Evolutionary conservation across 2,888 invertebrate species (phyloP).

Genomic region (Cheilosia vulpina): DNA sequence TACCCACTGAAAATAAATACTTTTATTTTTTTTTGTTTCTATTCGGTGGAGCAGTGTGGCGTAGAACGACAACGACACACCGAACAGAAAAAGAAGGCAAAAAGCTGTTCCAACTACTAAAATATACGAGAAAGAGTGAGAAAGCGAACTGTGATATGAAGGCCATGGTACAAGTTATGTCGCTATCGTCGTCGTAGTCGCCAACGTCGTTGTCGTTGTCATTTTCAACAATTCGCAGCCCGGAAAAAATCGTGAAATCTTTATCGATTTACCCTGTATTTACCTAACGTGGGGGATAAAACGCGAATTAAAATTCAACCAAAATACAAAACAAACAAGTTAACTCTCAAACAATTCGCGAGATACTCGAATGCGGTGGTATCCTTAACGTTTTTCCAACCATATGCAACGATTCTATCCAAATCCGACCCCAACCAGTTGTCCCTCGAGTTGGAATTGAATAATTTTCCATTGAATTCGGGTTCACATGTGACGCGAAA

Average conservation of each 20-base stretch:
- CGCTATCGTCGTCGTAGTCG: constrained; percentile 73
- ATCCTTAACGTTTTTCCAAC: constrained; percentile 61
- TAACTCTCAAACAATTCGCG: constrained; percentile 32
- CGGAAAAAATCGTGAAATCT: constrained; percentile 66
- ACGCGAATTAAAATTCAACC: constrained; percentile 17
- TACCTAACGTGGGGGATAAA: constrained; percentile 25
- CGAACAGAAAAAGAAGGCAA: constrained; percentile 55
- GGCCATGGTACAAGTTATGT: constrained; percentile 77
- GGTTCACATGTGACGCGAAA: constrained; percentile 20
- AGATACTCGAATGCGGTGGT: constrained; percentile 41
- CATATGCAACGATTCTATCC: constrained; percentile 62
- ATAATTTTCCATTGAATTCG: constrained; percentile 41
- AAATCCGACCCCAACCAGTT: constrained; percentile 29
- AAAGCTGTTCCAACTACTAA: constrained; percentile 44
- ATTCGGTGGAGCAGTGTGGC: constrained; percentile 57
- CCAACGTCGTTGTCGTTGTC: constrained; percentile 72
- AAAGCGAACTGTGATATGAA: constrained; percentile 76
- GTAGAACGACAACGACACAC: constrained; percentile 48
- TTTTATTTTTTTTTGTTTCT: constrained; percentile 13
- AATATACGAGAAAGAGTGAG: constrained; percentile 49
- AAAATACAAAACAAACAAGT: constrained; percentile 25
- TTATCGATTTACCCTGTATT: constrained; percentile 61
- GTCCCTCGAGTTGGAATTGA: constrained; percentile 31
- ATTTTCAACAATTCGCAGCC: constrained; percentile 73
- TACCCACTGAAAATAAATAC: constrained; percentile 59